Base-by-base conservation (phyloP, 2,888 invertebrate genomes). In the Aphodius granarius region DNA sequence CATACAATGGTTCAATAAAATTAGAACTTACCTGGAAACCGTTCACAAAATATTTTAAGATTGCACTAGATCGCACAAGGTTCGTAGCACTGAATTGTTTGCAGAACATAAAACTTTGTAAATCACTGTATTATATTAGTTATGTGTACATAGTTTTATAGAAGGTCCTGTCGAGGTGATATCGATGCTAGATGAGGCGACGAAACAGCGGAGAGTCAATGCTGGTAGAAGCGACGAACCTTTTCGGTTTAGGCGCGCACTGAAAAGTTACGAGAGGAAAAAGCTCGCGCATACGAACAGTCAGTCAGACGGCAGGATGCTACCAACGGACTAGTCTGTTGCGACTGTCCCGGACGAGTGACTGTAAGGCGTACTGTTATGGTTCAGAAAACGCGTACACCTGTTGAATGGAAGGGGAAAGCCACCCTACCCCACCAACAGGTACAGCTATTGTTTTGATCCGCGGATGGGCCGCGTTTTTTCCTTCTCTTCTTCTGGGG, bases 281-380 rank as follows among this genome's bases (percentile, higher is more conserved):
- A 77, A 78, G 72, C 82, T 81, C 83, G 82, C 82, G 80, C 76
- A 78, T 70, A 78, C 68, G 68, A 6, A 20, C 21, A 22, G 20
- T 22, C 43, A 43, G 68, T 76, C 72, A 63, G 22, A 75, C 68
- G 78, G 77, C 77, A 83, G 80, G 82, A 83, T 82, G 83, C 82
- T 80, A 79, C 82, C 83, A 80, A 79, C 79, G 80, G 81, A 83
- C 83, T 85, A 84, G 84, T 85, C 84, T 83, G 84, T 84, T 84
- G 83, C 85, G 86, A 86, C 86, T 87, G 86, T 86, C 86, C 86
- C 87, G 87, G 86, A 85, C 86, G 86, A 87, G 86, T 87, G 86
- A 87, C 85, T 87, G 86, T 84, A 83, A 84, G 84, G 81, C 83
- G 83, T 83, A 81, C 85, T 87, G 87, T 87, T 87, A 86, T 87